Conservation (phyloP, 64 coral and sea anemone species). For the Stichodactyla helianthus region DNA sequence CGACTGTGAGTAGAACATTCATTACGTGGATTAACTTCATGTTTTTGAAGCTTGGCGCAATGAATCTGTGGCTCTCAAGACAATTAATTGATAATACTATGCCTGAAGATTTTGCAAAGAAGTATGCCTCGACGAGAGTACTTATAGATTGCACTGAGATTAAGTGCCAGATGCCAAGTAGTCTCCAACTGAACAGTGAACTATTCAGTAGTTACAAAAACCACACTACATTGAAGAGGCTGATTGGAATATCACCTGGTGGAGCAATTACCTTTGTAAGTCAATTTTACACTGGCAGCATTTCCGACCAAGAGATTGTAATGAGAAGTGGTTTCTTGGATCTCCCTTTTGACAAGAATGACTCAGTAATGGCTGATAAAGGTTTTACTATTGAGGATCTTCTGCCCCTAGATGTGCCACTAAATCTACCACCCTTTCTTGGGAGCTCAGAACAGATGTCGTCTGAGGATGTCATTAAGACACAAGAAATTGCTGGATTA, state of each 20-base stretch:
- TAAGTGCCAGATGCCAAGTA: slow-evolving; percentile 45
- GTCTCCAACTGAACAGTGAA: slow-evolving; percentile 32
- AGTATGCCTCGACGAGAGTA: slow-evolving; percentile 21
- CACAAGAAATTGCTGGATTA: slow-evolving; percentile 41
- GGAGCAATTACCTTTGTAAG: slow-evolving; percentile 37
- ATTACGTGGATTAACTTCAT: slow-evolving; percentile 43
- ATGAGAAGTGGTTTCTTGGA: slow-evolving; percentile 37
- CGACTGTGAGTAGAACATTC: slow-evolving; percentile 20
- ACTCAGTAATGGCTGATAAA: slow-evolving; percentile 33
- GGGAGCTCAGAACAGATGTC: slow-evolving; percentile 1
- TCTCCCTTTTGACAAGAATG: background rate
- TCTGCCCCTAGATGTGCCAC: background rate
- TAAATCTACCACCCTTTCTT: no score
- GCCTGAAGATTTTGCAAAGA: slow-evolving; percentile 36
- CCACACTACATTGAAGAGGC: no score
- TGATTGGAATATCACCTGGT: slow-evolving; percentile 26
- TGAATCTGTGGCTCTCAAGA: slow-evolving; percentile 38
- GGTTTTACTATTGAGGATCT: slow-evolving; percentile 34
- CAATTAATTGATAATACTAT: slow-evolving; percentile 25
- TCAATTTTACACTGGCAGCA: slow-evolving; percentile 18
- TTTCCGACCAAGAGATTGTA: slow-evolving; percentile 37
- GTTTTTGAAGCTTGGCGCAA: slow-evolving; percentile 29
- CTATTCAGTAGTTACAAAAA: slow-evolving; percentile 27
- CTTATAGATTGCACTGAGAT: slow-evolving; percentile 40
- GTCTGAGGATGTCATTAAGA: slow-evolving; percentile 29